Percentiles rank a stretch among this genome's conserved stretches.
These are phyloP conservation scores for Schizotus pectinicornis DNA, from an alignment of 2,888 invertebrate genomes.

Conservation along the genomic window DNA sequence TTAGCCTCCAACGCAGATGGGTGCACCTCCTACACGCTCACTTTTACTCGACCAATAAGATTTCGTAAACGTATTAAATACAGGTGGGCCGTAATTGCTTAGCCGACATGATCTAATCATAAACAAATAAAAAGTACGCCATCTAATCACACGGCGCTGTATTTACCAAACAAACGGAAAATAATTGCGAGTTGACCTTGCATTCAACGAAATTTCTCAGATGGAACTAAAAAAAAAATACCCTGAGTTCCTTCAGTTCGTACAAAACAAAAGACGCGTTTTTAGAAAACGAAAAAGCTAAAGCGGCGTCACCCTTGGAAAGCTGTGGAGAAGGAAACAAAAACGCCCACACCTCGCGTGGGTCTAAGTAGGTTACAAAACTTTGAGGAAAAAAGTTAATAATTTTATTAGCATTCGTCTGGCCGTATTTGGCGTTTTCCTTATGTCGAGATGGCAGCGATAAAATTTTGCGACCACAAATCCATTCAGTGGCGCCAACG, in stretches of 20 bases:
- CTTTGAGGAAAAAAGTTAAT: constrained; percentile 18
- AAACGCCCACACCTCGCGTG: constrained; percentile 35
- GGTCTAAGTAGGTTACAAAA: constrained; percentile 41
- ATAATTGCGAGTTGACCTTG: constrained; percentile 19
- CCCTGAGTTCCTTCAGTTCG: constrained; percentile 41
- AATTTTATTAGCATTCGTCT: constrained; percentile 21
- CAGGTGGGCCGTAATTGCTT: constrained; percentile 47
- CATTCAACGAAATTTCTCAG: constrained; percentile 5
- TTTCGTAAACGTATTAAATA: constrained; percentile 48
- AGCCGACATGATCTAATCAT: constrained; percentile 42
- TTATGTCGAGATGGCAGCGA: constrained; percentile 1
- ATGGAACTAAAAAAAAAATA: constrained; percentile 22
- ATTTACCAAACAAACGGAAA: constrained; percentile 11
- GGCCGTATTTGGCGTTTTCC: constrained; percentile 23
- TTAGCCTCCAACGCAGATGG: constrained; percentile 50
- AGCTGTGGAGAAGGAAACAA: constrained; percentile 30
- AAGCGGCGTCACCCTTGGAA: constrained; percentile 33
- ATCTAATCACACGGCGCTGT: constrained; percentile 9
- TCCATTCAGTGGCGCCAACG: constrained; percentile 11
- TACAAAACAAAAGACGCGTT: constrained; percentile 12
- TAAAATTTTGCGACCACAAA: constrained; percentile 8
- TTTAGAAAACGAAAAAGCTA: neutral
- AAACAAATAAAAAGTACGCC: constrained; percentile 32
- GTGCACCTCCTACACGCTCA: constrained; percentile 46
- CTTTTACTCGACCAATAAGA: constrained; percentile 51